Evolutionary conservation across 2,888 invertebrate genomes (phyloP).

Genomic region (Pecten maximus): DNA sequence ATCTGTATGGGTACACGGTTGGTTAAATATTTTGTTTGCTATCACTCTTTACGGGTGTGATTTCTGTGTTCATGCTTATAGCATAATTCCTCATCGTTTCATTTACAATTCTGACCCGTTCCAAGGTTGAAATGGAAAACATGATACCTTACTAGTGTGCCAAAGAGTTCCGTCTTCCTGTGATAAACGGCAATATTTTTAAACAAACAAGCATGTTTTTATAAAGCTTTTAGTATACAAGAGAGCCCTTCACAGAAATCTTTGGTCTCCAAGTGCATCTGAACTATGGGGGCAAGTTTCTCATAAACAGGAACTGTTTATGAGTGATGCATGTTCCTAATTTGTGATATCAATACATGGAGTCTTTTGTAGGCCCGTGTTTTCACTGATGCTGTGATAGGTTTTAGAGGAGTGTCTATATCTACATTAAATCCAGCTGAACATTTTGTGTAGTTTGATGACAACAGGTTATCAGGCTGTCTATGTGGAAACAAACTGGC

Average conservation of each 20-base stretch:
- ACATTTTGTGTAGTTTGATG: not conserved
- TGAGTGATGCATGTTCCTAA: not conserved
- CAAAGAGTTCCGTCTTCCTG: not conserved
- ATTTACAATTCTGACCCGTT: not conserved
- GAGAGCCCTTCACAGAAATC: not conserved
- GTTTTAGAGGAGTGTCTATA: not conserved
- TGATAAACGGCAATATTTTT: not conserved
- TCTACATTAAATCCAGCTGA: not conserved
- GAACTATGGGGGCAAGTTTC: not conserved
- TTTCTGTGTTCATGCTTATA: not conserved
- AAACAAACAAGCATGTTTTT: not conserved
- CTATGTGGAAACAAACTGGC: not conserved
- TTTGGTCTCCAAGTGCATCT: not conserved
- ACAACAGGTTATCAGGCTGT: not conserved
- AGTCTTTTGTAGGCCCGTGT: not conserved
- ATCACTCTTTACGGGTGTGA: not conserved
- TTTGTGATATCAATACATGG: not conserved
- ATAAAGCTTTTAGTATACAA: not conserved
- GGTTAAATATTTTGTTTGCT: not conserved
- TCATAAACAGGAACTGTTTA: not conserved
- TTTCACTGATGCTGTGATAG: not conserved
- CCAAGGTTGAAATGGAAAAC: not conserved
- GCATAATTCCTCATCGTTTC: not conserved
- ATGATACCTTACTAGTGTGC: not conserved
- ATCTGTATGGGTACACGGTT: not conserved